phyloP scores from a whole-genome alignment of 2,113 vertebrate genomes.

The Mixornis gularis region DNA sequence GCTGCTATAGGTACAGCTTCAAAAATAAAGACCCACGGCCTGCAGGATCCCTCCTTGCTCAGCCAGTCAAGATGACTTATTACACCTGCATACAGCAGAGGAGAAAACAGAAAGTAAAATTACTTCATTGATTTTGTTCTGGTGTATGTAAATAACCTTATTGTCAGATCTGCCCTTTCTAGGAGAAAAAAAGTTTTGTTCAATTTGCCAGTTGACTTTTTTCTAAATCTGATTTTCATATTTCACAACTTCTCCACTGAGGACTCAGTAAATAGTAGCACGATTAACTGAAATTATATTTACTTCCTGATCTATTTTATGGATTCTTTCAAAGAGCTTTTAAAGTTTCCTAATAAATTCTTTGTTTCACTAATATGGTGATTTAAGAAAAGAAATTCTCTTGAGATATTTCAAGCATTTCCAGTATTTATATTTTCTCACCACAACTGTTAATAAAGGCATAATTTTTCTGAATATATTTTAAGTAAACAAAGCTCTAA shows the following conservation, averaged over 20 bases:
- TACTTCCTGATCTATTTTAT: neutral
- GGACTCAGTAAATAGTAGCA: neutral
- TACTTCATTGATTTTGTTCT: constrained; percentile 67
- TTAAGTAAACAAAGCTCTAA: neutral
- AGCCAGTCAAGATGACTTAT: constrained; percentile 65
- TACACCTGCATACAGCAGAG: constrained; percentile 22
- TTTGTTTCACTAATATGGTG: neutral
- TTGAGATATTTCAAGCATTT: neutral
- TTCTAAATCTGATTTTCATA: constrained; percentile 11
- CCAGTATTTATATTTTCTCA: neutral
- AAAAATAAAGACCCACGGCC: neutral
- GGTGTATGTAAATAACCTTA: constrained; percentile 61
- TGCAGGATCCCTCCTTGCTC: neutral
- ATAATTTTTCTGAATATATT: neutral
- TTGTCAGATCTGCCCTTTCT: constrained; percentile 65
- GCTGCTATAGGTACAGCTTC: neutral
- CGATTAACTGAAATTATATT: neutral
- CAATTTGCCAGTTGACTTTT: constrained; percentile 5
- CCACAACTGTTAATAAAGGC: neutral
- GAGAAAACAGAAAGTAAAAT: constrained; percentile 66
- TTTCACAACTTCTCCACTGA: neutral
- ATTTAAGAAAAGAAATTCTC: neutral
- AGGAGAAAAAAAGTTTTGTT: constrained; percentile 59
- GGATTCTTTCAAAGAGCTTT: constrained; percentile 38
- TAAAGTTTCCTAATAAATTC: neutral